Base-by-base conservation (phyloP, 2,797 vertebrate genomes). In the Lycodopsis pacificus region DNA sequence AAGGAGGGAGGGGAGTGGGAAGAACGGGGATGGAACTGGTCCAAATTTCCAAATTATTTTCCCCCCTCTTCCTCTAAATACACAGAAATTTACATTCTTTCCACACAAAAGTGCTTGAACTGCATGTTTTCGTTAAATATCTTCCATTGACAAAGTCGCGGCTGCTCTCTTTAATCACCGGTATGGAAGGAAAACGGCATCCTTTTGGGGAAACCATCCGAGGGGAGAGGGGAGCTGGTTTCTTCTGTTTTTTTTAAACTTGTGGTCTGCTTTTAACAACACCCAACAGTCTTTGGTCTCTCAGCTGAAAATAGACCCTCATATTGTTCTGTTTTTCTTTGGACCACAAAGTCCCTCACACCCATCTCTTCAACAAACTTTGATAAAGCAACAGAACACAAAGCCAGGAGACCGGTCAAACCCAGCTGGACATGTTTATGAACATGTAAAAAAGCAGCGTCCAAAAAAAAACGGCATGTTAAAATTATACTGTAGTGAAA, bases 21-120 rank as follows among this genome's bases (percentile, higher is more conserved):
- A 80, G 82, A 81, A 90, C 75, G 86, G 71, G 71, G 79, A 85
- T 93, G 89, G 88, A 94, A 82, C 20, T 19, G 2, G 51, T 93
- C 90, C 92, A 94, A 89, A 92, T 94, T 93, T 94, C 90, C 91
- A 82, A 85, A 70, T 79, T 78, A 78, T 81, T 67, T n/a, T 69
- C 56, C 54, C 77, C 58, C 32, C 66, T 57, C 65, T 71, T 82
- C 77, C 80, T 86, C 87, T 76, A 89, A 91, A 93, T 81, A 88
- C 87, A 88, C 76, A 91, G 81, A 92, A 69, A 90, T 91, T 75
- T 88, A 90, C 90, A 92, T 95, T 94, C 91, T 94, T 94, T 95
- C 93, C 92, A 82, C 84, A 71, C 59, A 85, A 85, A 94, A 88
- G 88, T 84, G 79, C 89, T 83, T 70, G 36, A 88, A 82, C 71